A percentile compares a stretch with the other conserved stretches of the same genome.
phyloP scores from a whole-genome alignment of 2,888 invertebrate species.

The Drosophila leonis region DNA sequence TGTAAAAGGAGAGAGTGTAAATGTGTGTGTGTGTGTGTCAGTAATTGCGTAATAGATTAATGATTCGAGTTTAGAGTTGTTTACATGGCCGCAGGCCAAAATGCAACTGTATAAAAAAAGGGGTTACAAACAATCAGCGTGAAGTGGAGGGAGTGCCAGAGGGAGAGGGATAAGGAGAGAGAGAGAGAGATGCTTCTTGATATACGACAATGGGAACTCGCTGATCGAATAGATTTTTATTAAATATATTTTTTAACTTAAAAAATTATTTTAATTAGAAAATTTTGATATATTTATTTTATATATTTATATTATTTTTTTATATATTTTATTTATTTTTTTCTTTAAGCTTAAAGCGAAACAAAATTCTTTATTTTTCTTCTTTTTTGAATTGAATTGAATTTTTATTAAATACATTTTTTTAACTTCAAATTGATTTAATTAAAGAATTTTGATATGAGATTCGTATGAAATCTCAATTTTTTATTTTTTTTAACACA shows the following conservation, averaged over 20 bases:
- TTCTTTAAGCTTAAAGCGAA: too few species aligned
- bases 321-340: too few species aligned
- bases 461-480: background rate
- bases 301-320: too few species aligned
- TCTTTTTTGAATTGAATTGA: too few species aligned
- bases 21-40: slow-evolving; percentile 36
- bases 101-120: slow-evolving; percentile 49
- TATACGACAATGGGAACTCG: background rate
- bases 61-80: slow-evolving; percentile 67
- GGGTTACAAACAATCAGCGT: slow-evolving; percentile 23
- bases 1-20: background rate
- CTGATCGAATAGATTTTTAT: background rate
- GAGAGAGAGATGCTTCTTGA: background rate
- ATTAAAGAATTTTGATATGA: background rate
- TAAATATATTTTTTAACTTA: background rate
- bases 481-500: too few species aligned
- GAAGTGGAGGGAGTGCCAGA: background rate
- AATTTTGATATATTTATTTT: background rate
- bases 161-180: background rate
- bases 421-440: too few species aligned
- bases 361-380: too few species aligned
- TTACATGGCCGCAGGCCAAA: slow-evolving; percentile 67
- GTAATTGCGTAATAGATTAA: slow-evolving; percentile 79
- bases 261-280: background rate
- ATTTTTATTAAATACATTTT: too few species aligned